Base-by-base conservation (phyloP, 2,888 invertebrate genomes). In the Thecophora atra region DNA sequence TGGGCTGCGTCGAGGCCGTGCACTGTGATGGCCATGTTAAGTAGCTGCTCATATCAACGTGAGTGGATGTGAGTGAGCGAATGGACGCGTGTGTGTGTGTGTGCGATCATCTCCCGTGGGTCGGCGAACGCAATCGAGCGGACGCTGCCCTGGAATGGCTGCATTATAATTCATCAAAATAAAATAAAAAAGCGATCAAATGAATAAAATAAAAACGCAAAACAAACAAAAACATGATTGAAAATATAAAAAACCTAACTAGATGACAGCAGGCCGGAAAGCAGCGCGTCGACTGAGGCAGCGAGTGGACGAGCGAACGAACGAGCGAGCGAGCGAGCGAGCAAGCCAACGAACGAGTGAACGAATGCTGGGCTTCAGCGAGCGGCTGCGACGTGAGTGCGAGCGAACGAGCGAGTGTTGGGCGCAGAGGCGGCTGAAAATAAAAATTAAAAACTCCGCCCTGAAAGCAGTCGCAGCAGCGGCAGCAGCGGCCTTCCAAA, bases 401-500 rank as follows among this genome's bases (percentile, higher is more conserved):
- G 68, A 75, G 72, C 70, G 78, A 74, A 76, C 70, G 74, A 74
- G 76, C 77, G 76, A 73, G 63, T 73, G 60, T 64, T 44, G 56
- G 63, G 71, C 72, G 65, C 62, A 73, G 72, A 66, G 70, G 75
- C 71, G 79, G 72, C 69, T 73, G 77, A 82, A 83, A 85, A 83
- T 82, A 83, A 83, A 85, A 82, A 80, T 81, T 81, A 85, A 85
- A 85, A 85, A 85, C 85, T 82, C 85, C 85, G 85, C 85, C 85
- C 85, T 82, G 81, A 84, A 85, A 82, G 76, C n/a, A n/a, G n/a
- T n/a, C n/a, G n/a, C n/a, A n/a, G n/a, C n/a, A n/a, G n/a, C n/a
- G n/a, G n/a, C n/a, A n/a, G 78, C 77, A 58, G 63, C 64, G 56
- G 66, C 42, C 56, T 66, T 37, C 37, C 37, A 58, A 73, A 74